Evolutionary conservation across 2,113 vertebrate species (phyloP).

Genomic region (Melanotaenia duboulayi): DNA sequence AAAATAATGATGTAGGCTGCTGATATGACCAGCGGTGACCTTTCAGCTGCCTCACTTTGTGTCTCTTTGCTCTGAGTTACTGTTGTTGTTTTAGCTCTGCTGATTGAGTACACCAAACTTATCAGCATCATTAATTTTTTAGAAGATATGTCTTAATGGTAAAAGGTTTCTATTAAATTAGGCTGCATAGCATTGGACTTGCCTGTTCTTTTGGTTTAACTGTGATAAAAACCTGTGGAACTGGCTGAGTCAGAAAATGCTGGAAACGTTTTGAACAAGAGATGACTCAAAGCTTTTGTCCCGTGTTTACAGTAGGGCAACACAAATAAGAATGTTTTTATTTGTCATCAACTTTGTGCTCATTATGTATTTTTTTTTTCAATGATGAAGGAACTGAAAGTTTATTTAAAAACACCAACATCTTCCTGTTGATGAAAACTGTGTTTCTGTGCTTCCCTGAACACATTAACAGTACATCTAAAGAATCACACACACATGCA

Average conservation of each 20-base stretch:
- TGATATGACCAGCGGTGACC: too few relatives aligned
- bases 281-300: conserved; percentile 28
- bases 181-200: neutral
- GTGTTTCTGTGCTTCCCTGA: neutral
- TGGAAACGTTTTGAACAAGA: conserved; percentile 4
- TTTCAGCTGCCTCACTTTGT: neutral
- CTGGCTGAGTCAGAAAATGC: conserved; percentile 5
- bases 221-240: conserved; percentile 22
- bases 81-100: neutral
- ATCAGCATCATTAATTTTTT: neutral
- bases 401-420: conserved; percentile 27
- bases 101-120: conserved; percentile 7
- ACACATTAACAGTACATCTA: too few relatives aligned
- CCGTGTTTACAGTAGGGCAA: conserved; percentile 10
- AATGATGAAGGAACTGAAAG: conserved; percentile 18
- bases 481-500: conserved; percentile 6
- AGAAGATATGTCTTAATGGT: neutral
- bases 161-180: conserved; percentile 8
- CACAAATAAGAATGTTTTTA: conserved; percentile 26
- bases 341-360: conserved; percentile 40
- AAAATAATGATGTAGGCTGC: neutral
- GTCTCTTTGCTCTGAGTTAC: neutral
- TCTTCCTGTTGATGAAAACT: conserved; percentile 9
- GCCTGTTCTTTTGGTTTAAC: neutral
- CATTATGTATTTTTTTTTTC: conserved; percentile 30